phyloP scores from a whole-genome alignment of 2,113 vertebrate species.

The Saccopteryx leptura region DNA sequence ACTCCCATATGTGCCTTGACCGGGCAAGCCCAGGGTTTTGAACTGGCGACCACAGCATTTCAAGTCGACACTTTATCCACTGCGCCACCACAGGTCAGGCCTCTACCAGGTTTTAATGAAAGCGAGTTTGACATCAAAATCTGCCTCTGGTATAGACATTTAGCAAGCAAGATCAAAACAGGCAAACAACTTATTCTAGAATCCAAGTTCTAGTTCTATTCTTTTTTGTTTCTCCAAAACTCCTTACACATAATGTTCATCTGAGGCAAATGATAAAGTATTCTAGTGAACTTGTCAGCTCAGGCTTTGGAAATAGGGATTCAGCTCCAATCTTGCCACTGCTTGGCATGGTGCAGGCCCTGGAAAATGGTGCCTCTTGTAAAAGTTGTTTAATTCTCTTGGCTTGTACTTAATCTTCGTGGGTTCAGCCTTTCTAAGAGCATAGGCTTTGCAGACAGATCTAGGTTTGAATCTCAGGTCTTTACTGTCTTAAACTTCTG shows the following conservation, averaged over 20 bases:
- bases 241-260: background rate
- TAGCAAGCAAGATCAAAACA: background rate
- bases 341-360: background rate
- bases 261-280: background rate
- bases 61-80: too few relatives aligned
- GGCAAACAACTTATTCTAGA: background rate
- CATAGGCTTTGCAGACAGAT: background rate
- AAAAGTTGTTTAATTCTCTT: background rate
- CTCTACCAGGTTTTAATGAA: background rate
- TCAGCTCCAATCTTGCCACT: background rate
- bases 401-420: conserved; percentile 31
- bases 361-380: background rate
- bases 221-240: background rate
- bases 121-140: background rate
- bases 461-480: background rate
- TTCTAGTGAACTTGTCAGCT: background rate
- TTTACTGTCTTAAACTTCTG: background rate
- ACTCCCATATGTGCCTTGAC: too few relatives aligned
- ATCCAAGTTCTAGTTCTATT: background rate
- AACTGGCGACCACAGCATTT: too few relatives aligned
- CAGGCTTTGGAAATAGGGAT: background rate
- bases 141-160: background rate
- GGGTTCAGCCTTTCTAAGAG: background rate
- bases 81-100: too few relatives aligned
- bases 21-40: too few relatives aligned